phyloP scores from a whole-genome alignment of 92 coral and sea anemone genomes.

The Palythoa grandis region DNA sequence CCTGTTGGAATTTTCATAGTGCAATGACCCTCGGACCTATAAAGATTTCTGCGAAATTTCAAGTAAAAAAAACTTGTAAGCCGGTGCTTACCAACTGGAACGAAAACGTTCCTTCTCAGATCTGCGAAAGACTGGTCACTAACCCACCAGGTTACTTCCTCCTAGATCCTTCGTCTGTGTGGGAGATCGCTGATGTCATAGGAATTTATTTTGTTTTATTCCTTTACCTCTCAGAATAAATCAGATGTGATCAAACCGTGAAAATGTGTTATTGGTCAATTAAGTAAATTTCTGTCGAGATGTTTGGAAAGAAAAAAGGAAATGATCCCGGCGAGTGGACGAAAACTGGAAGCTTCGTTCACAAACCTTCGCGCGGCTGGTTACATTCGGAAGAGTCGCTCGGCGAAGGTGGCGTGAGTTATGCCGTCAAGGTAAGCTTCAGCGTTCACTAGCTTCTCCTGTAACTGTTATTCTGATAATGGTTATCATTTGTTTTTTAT shows the following conservation, averaged over 20 bases:
- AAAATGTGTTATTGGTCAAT: conserved; percentile 3
- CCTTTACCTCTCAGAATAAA: not conserved
- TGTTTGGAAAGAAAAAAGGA: conserved; percentile 89
- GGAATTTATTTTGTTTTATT: not conserved
- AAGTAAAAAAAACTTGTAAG: no score
- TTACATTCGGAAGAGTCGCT: conserved; percentile 91
- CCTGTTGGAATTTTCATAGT: no score
- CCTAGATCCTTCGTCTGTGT: not conserved
- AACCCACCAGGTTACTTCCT: not conserved
- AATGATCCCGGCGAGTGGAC: conserved; percentile 88
- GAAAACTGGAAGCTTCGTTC: conserved; percentile 90
- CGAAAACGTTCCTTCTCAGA: not conserved
- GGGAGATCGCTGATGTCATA: not conserved
- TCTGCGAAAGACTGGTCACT: not conserved
- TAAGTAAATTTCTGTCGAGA: conserved; percentile 28
- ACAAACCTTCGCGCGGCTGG: conserved; percentile 96
- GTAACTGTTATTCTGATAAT: not conserved
- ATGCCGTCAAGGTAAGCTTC: conserved; percentile 87
- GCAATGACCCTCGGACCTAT: no score
- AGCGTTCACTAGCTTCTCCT: not conserved
- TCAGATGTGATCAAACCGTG: not conserved
- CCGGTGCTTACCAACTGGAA: no score
- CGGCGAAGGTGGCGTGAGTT: conserved; percentile 96
- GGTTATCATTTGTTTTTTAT: not conserved
- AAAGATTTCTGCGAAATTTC: no score